Conservation (phyloP, 2,888 invertebrate species). For the Ophonus ardosiacus region DNA sequence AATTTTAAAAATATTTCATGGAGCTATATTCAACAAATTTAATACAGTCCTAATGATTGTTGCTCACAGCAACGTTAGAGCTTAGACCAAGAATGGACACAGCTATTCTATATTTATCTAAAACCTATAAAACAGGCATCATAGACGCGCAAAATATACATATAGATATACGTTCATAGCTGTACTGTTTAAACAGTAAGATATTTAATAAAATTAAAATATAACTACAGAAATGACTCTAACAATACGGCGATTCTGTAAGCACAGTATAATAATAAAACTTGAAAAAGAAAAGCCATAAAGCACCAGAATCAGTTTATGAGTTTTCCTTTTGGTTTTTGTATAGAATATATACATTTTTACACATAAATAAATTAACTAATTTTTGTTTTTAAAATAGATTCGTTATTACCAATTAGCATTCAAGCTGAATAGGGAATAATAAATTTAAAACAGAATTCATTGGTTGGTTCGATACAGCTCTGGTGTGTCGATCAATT, state of each 20-base stretch:
- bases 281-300: slow-evolving; percentile 39
- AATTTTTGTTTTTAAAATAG: slow-evolving; percentile 54
- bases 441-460: slow-evolving; percentile 39
- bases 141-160: slow-evolving; percentile 54
- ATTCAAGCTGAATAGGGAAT: slow-evolving; percentile 33
- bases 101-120: slow-evolving; percentile 12
- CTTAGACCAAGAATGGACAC: slow-evolving; percentile 45
- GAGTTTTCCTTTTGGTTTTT: slow-evolving; percentile 17
- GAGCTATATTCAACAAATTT: slow-evolving; percentile 54
- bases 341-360: slow-evolving; percentile 60
- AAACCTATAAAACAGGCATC: slow-evolving; percentile 54
- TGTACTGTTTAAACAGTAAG: slow-evolving; percentile 29
- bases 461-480: slow-evolving; percentile 44
- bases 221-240: slow-evolving; percentile 43
- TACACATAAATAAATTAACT: slow-evolving; percentile 63
- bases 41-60: slow-evolving; percentile 35
- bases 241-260: slow-evolving; percentile 51
- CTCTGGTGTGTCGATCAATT: slow-evolving; percentile 36
- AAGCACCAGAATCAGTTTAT: slow-evolving; percentile 15
- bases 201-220: slow-evolving; percentile 49
- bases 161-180: slow-evolving; percentile 40
- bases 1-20: slow-evolving; percentile 17
- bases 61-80: slow-evolving; percentile 44
- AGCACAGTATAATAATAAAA: slow-evolving; percentile 58
- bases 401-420: slow-evolving; percentile 45